Evolutionary conservation across 2,113 vertebrate species (phyloP).

Genomic region (Orcinus orca): DNA sequence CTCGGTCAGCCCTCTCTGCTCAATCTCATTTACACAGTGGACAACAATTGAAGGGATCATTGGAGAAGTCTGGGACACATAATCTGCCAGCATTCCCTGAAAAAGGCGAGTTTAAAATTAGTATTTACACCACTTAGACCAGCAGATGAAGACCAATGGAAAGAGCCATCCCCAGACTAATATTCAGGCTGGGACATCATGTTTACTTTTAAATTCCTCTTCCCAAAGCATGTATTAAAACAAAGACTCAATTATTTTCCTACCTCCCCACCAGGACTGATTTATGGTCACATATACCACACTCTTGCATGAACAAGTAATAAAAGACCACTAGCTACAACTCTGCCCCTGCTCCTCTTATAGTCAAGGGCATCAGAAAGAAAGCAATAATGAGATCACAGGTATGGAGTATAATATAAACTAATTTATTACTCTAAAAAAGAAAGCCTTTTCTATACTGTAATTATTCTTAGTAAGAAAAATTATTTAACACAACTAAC

Average conservation of each 20-base stretch:
- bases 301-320: conserved; percentile 14
- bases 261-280: not conserved
- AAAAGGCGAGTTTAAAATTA: conserved; percentile 31
- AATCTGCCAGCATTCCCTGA: conserved; percentile 94
- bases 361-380: conserved; percentile 4
- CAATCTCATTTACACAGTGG: conserved; percentile 96
- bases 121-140: not conserved
- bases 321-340: not conserved
- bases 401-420: conserved; percentile 1
- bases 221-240: conserved; percentile 25
- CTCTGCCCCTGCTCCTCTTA: not conserved
- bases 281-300: conserved; percentile 4
- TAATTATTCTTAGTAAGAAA: conserved; percentile 42
- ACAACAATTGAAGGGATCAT: conserved; percentile 96
- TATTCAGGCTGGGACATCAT: not conserved
- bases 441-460: not conserved
- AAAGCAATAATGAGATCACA: conserved; percentile 13
- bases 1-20: conserved; percentile 94
- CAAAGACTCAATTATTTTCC: not conserved
- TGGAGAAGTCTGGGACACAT: conserved; percentile 89
- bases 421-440: conserved; percentile 17
- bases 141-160: not conserved
- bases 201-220: not conserved
- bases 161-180: not conserved
- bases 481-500: conserved; percentile 24